Evolutionary conservation across 1,140 invertebrate genomes (phyloP).

Genomic region (Drosophila teissieri): DNA sequence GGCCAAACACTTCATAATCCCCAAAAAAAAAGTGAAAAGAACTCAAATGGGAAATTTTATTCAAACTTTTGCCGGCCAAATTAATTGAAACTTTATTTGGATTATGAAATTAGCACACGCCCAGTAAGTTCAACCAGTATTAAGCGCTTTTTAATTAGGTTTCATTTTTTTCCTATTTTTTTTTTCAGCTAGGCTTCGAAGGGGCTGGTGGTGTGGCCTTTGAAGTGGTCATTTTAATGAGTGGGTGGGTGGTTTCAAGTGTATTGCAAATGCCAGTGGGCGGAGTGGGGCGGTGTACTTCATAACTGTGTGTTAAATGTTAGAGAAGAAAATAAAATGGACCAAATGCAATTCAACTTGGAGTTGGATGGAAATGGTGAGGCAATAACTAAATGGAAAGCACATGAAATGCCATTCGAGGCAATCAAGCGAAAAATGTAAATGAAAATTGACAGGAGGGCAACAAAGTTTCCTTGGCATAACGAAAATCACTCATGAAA

Average conservation of each 20-base stretch:
- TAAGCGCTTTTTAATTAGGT: slow-evolving; percentile 79
- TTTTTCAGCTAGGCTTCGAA: background rate
- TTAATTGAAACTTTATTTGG: slow-evolving; percentile 81
- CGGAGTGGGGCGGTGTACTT: slow-evolving; percentile 25
- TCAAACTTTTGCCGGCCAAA: slow-evolving; percentile 46
- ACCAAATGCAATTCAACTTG: slow-evolving; percentile 66
- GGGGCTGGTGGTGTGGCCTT: slow-evolving; percentile 18
- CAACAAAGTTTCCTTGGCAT: slow-evolving; percentile 56
- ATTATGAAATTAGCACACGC: slow-evolving; percentile 77
- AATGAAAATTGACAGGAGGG: slow-evolving; percentile 75
- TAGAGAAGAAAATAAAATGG: background rate
- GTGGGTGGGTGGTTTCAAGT: background rate
- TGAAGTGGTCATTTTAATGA: slow-evolving; percentile 54
- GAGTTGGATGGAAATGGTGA: background rate
- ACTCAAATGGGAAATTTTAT: background rate
- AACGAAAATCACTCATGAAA: slow-evolving; percentile 78
- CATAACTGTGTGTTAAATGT: slow-evolving; percentile 69
- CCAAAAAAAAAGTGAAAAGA: background rate
- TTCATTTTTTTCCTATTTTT: too few relatives aligned
- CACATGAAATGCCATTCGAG: slow-evolving; percentile 25
- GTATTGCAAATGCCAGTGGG: background rate
- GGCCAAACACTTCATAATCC: too few relatives aligned
- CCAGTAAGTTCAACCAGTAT: slow-evolving; percentile 51
- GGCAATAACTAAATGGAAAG: slow-evolving; percentile 16
- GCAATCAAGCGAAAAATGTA: slow-evolving; percentile 70